Conservation (phyloP, 2,888 invertebrate genomes). For the Torymus auratus region DNA sequence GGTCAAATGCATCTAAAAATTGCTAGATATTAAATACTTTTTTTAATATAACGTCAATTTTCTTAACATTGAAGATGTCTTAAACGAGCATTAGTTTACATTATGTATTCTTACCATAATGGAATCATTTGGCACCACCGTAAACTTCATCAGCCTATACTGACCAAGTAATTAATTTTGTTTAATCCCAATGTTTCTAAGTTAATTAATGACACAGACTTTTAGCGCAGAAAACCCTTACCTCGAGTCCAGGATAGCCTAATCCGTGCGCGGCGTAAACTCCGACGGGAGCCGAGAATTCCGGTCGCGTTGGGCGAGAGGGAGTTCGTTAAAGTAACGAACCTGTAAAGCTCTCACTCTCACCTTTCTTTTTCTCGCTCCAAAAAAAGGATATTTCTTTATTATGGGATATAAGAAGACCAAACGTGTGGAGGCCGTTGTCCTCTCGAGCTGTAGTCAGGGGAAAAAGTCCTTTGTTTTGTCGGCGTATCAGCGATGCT, state of each 20-base stretch:
- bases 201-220: constrained; percentile 15
- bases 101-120: no score
- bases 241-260: background rate
- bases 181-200: constrained; percentile 21
- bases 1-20: no score
- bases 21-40: no score
- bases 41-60: no score
- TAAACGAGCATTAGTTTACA: no score
- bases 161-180: constrained; percentile 4
- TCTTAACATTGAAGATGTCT: no score
- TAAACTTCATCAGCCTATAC: no score
- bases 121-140: no score
- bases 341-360: constrained; percentile 58
- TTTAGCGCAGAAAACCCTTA: no score
- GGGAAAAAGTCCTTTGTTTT: no score
- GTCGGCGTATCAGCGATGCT: no score
- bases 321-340: constrained; percentile 70
- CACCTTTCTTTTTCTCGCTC: constrained; percentile 44
- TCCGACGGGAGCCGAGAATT: constrained; percentile 61
- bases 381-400: constrained; percentile 29
- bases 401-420: constrained; percentile 24
- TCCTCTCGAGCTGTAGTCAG: no score
- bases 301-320: constrained; percentile 62
- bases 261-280: constrained; percentile 18
- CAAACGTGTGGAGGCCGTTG: background rate